phyloP scores from a whole-genome alignment of 2,888 invertebrate genomes.

The Lasioglossum lativentre region DNA sequence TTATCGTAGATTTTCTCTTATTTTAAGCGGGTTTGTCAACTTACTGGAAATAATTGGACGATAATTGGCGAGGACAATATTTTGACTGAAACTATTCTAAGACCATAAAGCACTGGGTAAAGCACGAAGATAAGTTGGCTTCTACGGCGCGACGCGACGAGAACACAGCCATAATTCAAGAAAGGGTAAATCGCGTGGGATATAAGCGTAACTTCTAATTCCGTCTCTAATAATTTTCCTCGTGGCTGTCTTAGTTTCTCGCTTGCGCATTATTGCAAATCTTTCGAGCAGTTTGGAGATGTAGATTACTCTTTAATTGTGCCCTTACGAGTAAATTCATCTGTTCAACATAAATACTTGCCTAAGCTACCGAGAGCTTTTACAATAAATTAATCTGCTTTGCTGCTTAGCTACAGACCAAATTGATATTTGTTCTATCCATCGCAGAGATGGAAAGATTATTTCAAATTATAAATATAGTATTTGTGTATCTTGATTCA shows the following conservation, averaged over 20 bases:
- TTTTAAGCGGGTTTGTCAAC: not conserved
- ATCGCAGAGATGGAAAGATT: no score
- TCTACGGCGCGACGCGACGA: constrained; percentile 10
- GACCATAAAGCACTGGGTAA: constrained; percentile 11
- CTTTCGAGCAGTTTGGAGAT: not conserved
- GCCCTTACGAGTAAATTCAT: not conserved
- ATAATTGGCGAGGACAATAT: not conserved
- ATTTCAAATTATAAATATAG: no score
- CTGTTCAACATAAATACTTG: no score
- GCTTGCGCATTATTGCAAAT: not conserved
- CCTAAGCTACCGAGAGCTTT: not conserved
- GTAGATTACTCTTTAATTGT: not conserved
- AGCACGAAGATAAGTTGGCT: constrained; percentile 25
- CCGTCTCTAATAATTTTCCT: not conserved
- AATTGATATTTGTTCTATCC: not conserved
- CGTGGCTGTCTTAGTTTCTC: not conserved
- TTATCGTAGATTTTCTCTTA: no score
- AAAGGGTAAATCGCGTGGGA: not conserved
- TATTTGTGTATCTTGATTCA: not conserved
- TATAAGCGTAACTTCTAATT: constrained; percentile 17
- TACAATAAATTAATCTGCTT: not conserved
- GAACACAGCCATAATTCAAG: constrained; percentile 7
- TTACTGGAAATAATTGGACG: not conserved
- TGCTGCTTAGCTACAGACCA: not conserved
- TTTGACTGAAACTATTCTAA: not conserved